These are phyloP conservation scores for Leucophenga maculata DNA, from an alignment of 2,888 invertebrate species.

Conservation along the genomic window DNA sequence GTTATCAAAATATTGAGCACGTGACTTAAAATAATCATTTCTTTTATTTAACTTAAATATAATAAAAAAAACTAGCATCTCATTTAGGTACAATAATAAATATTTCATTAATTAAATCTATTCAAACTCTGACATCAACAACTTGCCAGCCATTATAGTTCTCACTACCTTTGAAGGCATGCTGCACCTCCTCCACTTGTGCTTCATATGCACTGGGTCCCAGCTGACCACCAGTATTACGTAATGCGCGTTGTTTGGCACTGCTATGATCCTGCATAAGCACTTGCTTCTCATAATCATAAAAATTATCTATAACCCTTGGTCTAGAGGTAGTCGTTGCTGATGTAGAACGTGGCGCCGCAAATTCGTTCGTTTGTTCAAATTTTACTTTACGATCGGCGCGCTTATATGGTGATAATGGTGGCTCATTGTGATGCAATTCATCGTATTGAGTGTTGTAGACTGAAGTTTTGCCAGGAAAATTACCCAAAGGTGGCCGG, in stretches of 20 bases:
- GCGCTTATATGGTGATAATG: slow-evolving; percentile 60
- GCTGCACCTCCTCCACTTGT: slow-evolving; percentile 28
- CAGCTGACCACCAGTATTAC: slow-evolving; percentile 33
- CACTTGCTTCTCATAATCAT: slow-evolving; percentile 67
- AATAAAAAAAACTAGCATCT: neutral
- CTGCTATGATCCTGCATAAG: slow-evolving; percentile 50
- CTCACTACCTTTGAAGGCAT: slow-evolving; percentile 44
- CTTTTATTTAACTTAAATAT: neutral
- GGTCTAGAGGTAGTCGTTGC: neutral
- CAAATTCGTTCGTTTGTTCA: slow-evolving; percentile 57
- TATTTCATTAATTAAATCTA: too few relatives aligned
- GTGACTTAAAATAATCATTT: neutral
- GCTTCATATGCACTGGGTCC: slow-evolving; percentile 39
- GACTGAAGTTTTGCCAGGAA: slow-evolving; percentile 61
- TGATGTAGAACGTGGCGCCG: slow-evolving; percentile 34
- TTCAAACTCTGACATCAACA: slow-evolving; percentile 51
- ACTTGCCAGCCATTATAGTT: slow-evolving; percentile 60
- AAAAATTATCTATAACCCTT: slow-evolving; percentile 62
- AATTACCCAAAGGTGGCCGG: slow-evolving; percentile 54
- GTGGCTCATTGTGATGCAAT: slow-evolving; percentile 54
- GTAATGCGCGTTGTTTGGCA: slow-evolving; percentile 43
- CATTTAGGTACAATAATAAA: slow-evolving; percentile 1
- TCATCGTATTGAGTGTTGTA: slow-evolving; percentile 56
- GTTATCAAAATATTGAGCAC: neutral
- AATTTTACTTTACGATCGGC: slow-evolving; percentile 64